These are phyloP conservation scores for Stratiomys singularior DNA, from an alignment of 2,888 invertebrate species.

Conservation along the genomic window DNA sequence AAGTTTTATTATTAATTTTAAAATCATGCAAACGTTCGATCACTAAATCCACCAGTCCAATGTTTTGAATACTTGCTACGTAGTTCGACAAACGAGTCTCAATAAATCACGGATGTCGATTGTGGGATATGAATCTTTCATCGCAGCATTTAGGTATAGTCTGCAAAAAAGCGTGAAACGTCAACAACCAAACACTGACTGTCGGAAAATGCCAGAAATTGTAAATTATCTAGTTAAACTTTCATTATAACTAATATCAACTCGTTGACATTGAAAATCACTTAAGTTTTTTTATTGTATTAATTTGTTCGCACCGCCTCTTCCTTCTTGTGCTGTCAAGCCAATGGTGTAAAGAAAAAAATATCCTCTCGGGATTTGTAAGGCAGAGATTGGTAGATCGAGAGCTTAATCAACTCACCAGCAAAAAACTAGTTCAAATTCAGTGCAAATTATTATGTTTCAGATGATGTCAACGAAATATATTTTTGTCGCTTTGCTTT, in stretches of 20 bases:
- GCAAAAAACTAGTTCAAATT: background rate
- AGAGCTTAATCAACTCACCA: conserved; percentile 8
- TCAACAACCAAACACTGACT: too few relatives aligned
- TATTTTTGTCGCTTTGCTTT: conserved; percentile 12
- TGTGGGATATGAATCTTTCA: too few relatives aligned
- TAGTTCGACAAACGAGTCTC: background rate
- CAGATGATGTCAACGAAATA: conserved; percentile 21
- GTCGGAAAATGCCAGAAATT: background rate
- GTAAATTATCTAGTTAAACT: conserved; percentile 28
- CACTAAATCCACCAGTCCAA: too few relatives aligned
- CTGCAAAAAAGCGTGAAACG: too few relatives aligned
- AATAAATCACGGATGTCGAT: background rate
- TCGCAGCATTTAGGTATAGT: too few relatives aligned
- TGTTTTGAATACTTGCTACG: too few relatives aligned
- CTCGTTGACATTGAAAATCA: conserved; percentile 14
- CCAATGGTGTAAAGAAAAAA: too few relatives aligned
- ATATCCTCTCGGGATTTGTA: too few relatives aligned
- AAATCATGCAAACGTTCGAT: too few relatives aligned
- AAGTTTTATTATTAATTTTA: too few relatives aligned
- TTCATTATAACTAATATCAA: background rate
- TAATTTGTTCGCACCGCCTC: conserved; percentile 15
- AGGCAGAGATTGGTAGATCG: background rate
- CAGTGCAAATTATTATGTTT: conserved; percentile 30
- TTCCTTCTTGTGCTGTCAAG: too few relatives aligned
- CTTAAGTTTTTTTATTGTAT: background rate